phyloP scores from a whole-genome alignment of 2,113 vertebrate genomes.

The Hepsetus odoe region DNA sequence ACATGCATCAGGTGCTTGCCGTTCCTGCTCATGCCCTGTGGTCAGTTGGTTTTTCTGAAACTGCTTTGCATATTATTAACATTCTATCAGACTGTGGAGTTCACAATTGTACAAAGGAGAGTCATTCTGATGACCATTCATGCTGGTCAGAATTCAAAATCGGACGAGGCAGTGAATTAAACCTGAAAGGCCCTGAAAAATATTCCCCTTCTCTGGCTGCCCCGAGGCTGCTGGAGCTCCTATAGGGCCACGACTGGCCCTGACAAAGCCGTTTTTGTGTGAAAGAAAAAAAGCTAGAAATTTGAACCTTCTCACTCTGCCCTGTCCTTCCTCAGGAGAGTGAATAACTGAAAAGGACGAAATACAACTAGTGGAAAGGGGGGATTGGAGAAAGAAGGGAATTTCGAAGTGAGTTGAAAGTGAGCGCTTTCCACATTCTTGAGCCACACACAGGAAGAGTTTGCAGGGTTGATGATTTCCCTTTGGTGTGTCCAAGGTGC shows the following conservation, averaged over 20 bases:
- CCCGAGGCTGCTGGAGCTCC: slow-evolving; percentile 61
- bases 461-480: slow-evolving; percentile 40
- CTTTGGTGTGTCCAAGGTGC: slow-evolving; percentile 45
- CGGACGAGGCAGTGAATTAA: slow-evolving; percentile 62
- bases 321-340: slow-evolving; percentile 69
- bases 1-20: background rate
- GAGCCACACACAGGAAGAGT: slow-evolving; percentile 45
- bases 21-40: background rate
- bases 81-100: background rate
- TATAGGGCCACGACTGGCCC: slow-evolving; percentile 60
- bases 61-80: background rate
- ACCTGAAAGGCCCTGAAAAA: slow-evolving; percentile 71
- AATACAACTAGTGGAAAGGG: slow-evolving; percentile 38
- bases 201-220: slow-evolving; percentile 63
- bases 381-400: slow-evolving; percentile 14
- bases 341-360: slow-evolving; percentile 74
- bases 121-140: slow-evolving; percentile 36
- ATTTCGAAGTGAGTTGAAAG: slow-evolving; percentile 2
- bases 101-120: background rate
- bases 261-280: slow-evolving; percentile 76
- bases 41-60: background rate
- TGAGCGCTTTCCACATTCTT: slow-evolving; percentile 26
- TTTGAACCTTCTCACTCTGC: slow-evolving; percentile 68
- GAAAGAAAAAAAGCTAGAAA: slow-evolving; percentile 69
- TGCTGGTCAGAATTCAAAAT: slow-evolving; percentile 52